Percentiles rank a stretch among this genome's conserved stretches.
These are phyloP conservation scores for Nannoperca australis DNA, from an alignment of 2,797 vertebrate genomes.

Conservation along the genomic window DNA sequence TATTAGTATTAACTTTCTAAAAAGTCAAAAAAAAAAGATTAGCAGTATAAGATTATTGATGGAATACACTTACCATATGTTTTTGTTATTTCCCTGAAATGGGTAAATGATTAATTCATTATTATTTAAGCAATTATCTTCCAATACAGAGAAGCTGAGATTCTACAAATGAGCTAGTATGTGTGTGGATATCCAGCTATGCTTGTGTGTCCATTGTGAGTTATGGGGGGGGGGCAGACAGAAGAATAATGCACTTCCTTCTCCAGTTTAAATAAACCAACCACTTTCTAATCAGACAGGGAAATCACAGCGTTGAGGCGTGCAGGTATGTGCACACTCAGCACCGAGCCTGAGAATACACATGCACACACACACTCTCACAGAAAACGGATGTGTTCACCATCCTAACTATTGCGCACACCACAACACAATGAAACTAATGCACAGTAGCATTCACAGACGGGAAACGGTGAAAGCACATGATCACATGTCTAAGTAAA, in stretches of 20 bases:
- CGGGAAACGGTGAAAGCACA: neutral
- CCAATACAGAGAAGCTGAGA: neutral
- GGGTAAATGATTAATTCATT: neutral
- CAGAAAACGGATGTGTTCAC: neutral
- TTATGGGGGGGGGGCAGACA: neutral
- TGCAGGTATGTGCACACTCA: slow-evolving; percentile 55
- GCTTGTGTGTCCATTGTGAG: neutral
- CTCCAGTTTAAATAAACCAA: slow-evolving; percentile 59
- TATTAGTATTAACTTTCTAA: neutral
- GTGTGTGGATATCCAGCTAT: neutral
- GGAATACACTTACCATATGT: neutral
- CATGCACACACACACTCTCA: neutral
- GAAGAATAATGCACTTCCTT: slow-evolving; percentile 48
- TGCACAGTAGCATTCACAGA: neutral
- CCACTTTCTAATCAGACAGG: slow-evolving; percentile 49
- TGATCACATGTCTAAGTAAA: no score
- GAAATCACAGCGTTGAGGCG: slow-evolving; percentile 36
- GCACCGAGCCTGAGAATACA: slow-evolving; percentile 28
- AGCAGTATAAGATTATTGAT: neutral
- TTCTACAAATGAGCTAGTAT: neutral
- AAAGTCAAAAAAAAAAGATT: neutral
- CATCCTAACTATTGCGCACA: neutral
- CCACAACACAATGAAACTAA: neutral
- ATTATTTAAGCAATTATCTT: neutral
- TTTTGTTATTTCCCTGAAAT: neutral